These are phyloP conservation scores for Florisuga fusca DNA, from an alignment of 2,797 vertebrate genomes.

Conservation along the genomic window DNA sequence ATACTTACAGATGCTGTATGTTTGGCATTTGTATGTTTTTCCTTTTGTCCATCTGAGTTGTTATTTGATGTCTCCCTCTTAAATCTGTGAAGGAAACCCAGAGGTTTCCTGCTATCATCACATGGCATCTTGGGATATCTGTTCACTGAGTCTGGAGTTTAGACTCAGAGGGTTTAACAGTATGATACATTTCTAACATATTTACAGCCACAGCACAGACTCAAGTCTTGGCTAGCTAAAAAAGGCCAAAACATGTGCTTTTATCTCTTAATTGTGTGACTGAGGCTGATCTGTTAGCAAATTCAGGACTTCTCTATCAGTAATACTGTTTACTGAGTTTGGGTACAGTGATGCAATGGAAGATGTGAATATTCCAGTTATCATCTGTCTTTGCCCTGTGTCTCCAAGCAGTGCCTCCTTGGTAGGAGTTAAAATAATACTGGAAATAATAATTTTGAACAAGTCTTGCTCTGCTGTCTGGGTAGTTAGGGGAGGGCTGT, in stretches of 20 bases:
- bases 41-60: background rate
- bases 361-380: background rate
- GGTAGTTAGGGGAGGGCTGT: background rate
- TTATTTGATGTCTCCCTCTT: background rate
- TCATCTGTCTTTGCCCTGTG: too few relatives aligned
- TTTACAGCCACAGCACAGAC: background rate
- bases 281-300: background rate
- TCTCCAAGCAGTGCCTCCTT: background rate
- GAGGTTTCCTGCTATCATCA: background rate
- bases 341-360: background rate
- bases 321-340: too few relatives aligned
- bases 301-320: background rate
- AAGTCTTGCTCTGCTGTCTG: background rate
- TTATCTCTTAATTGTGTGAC: background rate
- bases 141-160: background rate
- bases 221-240: background rate
- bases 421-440: background rate
- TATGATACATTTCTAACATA: background rate
- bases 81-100: background rate
- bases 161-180: background rate
- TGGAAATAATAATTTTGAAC: background rate
- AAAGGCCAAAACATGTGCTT: background rate
- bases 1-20: background rate
- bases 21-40: background rate
- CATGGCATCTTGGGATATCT: background rate